Base-by-base conservation (phyloP, 2,797 vertebrate species). In the Aeoliscus strigatus region DNA sequence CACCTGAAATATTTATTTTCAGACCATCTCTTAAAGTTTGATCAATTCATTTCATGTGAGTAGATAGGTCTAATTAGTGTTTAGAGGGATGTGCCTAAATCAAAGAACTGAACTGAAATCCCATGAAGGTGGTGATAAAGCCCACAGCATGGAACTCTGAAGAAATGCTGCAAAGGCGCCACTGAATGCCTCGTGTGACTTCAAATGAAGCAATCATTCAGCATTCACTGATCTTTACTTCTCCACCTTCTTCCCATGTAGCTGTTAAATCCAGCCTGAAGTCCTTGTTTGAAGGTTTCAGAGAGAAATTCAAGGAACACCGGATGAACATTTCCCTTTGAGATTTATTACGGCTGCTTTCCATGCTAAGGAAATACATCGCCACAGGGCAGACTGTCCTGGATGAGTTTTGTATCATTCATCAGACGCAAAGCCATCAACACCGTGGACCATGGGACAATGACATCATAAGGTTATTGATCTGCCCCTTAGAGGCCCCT, bases 401-500 rank as follows among this genome's bases (percentile, higher is more conserved):
- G 42, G 60, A 69, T 57, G 38, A 57, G 42, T 52, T 47, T 31
- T 11, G 30, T 3, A 21, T 51, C 47, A 48, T 72, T 55, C 27
- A 60, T 75, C 53, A 73, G 59, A 51, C 16, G 31, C n/a, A n/a
- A 31, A 66, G 45, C 60, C 66, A 51, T 61, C 51, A 51, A 38
- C 56, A 53, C 28, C 24, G 15, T 25, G 57, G 18, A 61, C 58
- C 57, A 59, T 27, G 26, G 57, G 50, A 69, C 73, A 71, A 65
- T 83, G 73, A 81, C 77, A 84, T 83, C 80, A 82, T 76, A 50
- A 15, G 51, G 47, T 36, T 72, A 85, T 83, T 66, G 81, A 87
- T 83, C 66, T 51, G 48, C 60, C 61, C 51, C 34, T 65, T 51
- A 53, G 43, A 55, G 57, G 27, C 13, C 48, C 11, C 57, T 35